Evolutionary conservation across 2,113 vertebrate species (phyloP), one percentile per base, ranked within the genome.

Genomic region (Oenanthe oenanthe): DNA sequence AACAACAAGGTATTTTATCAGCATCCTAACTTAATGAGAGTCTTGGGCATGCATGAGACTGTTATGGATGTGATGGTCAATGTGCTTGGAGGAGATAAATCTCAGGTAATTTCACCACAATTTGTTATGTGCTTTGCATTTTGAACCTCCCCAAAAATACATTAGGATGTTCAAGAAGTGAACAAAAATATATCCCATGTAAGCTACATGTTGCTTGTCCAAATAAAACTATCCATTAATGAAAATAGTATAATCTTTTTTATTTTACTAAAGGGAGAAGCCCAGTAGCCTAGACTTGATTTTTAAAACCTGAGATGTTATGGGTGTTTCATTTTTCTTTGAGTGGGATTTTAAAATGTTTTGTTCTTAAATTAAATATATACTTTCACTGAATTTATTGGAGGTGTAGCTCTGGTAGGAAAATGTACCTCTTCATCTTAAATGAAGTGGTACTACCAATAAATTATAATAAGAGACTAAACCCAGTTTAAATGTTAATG

Each of bases 31-130:
- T 98, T 99, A 65, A 99, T 99, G 99, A 98, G 99, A 89, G 99
- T 99, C 81, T 98, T 99, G 43, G 99, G 99, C 66, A 99, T 99
- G 99, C 99, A 99, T 31, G 99, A 99, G 97, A 99, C 99, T 0
- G 99, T 99, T 86, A 99, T 99, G 99, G 99, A 99, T 91, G 99
- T 99, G 94, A 99, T 99, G 99, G 99, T 99, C 88, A 99, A 99
- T 40, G 99, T 99, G 11, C 97, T 99, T 48, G 99, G 99, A 73
- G 98, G 99, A 91, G 99, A 99, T 91, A 99, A 98, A 87, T 99
- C 99, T 68, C 99, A 99, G 99, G 99, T 99, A 98, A 95, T 62
- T 95, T 89, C 62, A 71, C 28, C 1, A 4, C 43, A 80, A 77
- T 78, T 95, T 89, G 17, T 58, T 58, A 6, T 26, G 10, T 40